Base-by-base conservation (phyloP, 2,797 vertebrate genomes). In the Petrocephalus schoutedeni region DNA sequence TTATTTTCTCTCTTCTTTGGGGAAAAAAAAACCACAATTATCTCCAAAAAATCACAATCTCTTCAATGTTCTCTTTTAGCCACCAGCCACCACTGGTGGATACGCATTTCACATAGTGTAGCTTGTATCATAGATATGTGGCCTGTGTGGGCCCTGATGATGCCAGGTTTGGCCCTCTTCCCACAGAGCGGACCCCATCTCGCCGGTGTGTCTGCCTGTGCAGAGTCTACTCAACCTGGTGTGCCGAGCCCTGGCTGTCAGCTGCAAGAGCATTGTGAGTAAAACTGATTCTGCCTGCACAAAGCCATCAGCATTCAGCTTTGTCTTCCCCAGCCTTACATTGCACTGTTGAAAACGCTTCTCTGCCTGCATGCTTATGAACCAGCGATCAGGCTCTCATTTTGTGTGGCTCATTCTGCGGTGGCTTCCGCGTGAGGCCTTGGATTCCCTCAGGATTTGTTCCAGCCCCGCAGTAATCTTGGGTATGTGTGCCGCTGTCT, bases 171-270 rank as follows among this genome's bases (percentile, higher is more conserved):
- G 54, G 12, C 56, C 36, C 54, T 91, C 14, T 88, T 23, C 74
- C 59, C 19, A 19, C 91, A 98, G 97, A 88, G 93, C 95, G 36
- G 97, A 97, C 91, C 97, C 97, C 2, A 93, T 94, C 7, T 96
- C 95, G 3, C 95, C 97, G 0, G 97, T 98, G 12, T 94, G 95
- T 0, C 92, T 98, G 2, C 97, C 97, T 0, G 95, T 96, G 86
- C 96, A 97, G 90, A 95, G 95, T 1, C 77, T 98, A 1, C 94
- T 98, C 77, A 97, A 97, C 89, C 91, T 98, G 7, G 92, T 98
- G 83, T 98, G 97, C 89, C 94, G 97, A 14, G 95, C 95, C 3
- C 94, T 98, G 0, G 96, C 96, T 0, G 90, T 98, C 89, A 96
- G 93, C 89, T 88, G 92, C 87, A 97, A 97, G 91, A 97, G 94